Evolutionary conservation across 1,140 invertebrate genomes (phyloP).

Genomic region (Helicoverpa zea): DNA sequence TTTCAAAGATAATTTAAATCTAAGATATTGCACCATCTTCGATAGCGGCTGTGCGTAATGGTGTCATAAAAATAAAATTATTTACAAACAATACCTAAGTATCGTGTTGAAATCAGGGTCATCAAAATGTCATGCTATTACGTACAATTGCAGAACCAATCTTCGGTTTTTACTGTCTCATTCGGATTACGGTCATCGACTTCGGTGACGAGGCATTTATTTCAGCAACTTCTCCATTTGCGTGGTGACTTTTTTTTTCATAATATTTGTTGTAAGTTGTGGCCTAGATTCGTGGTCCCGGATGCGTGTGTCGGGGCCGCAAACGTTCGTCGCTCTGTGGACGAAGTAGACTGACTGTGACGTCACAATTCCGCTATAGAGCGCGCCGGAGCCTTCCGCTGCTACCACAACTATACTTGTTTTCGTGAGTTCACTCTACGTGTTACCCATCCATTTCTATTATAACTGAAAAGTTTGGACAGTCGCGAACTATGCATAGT

Average conservation of each 20-base stretch:
- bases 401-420: constrained; percentile 41
- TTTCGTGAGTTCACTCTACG: constrained; percentile 42
- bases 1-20: not conserved
- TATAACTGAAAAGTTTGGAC: constrained; percentile 39
- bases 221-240: not conserved
- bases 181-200: not conserved
- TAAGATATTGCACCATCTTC: not conserved
- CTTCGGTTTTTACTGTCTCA: not conserved
- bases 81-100: constrained; percentile 11
- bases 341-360: constrained; percentile 46
- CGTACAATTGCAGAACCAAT: not conserved
- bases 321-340: constrained; percentile 33
- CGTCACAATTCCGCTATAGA: constrained; percentile 53
- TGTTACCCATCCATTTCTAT: constrained; percentile 35
- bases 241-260: constrained; percentile 19
- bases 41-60: not conserved
- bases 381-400: constrained; percentile 49
- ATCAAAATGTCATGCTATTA: not conserved
- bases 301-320: constrained; percentile 52
- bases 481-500: constrained; percentile 15
- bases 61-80: constrained; percentile 14
- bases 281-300: constrained; percentile 54
- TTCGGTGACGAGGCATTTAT: not conserved
- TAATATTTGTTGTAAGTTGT: constrained; percentile 42
- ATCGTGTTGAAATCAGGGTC: not conserved